These are phyloP conservation scores for Perca schrenkii DNA, from an alignment of 2,113 vertebrate species.

Conservation along the genomic window DNA sequence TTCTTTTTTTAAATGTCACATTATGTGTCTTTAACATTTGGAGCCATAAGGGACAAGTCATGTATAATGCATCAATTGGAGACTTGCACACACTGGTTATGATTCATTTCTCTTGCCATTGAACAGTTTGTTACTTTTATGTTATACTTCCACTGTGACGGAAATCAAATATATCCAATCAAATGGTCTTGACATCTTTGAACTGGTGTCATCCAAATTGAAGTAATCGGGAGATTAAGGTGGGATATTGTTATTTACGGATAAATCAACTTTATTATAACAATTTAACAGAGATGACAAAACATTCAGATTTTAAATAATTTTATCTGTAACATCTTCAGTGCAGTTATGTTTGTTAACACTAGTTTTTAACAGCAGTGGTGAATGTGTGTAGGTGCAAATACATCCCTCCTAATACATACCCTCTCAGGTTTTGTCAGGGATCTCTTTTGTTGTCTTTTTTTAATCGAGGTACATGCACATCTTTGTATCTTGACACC, in stretches of 20 bases:
- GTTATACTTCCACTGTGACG: background rate
- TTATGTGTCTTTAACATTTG: background rate
- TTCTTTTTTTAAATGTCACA: background rate
- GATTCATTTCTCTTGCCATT: background rate
- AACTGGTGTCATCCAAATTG: background rate
- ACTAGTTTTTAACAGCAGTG: background rate
- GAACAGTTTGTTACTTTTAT: background rate
- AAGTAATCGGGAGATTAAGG: background rate
- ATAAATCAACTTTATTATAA: background rate
- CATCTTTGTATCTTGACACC: slow-evolving; percentile 56
- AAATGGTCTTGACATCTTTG: background rate
- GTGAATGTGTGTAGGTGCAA: slow-evolving; percentile 8
- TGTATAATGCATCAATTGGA: background rate
- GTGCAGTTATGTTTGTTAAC: background rate
- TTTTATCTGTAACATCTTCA: background rate
- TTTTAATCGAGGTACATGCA: slow-evolving; percentile 16
- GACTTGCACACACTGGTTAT: background rate
- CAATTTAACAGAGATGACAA: background rate
- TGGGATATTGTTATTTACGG: background rate
- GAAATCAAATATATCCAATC: background rate
- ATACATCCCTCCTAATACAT: slow-evolving; percentile 8
- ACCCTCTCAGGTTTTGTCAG: slow-evolving; percentile 34
- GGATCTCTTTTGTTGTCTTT: slow-evolving; percentile 36
- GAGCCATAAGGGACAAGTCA: background rate
- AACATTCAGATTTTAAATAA: background rate